Base-by-base conservation (phyloP, 2,797 vertebrate genomes). In the Squalus acanthias region DNA sequence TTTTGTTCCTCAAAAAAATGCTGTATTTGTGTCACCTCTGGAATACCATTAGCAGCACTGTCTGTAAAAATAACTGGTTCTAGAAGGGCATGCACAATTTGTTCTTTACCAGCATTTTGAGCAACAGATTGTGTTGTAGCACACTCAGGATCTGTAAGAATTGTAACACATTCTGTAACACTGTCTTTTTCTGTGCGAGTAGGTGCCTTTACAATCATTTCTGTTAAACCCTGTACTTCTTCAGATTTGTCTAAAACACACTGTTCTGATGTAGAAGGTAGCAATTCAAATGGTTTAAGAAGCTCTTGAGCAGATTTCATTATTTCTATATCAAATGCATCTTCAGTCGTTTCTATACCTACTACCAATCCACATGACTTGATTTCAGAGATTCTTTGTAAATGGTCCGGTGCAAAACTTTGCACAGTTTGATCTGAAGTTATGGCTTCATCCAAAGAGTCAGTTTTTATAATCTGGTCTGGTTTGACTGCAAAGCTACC, bases 251-350 rank as follows among this genome's bases (percentile, higher is more conserved):
- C 94, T 2, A 76, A 7, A 95, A 72, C 17, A 60, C 29, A 20
- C 50, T 57, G 17, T 57, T 95, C 70, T 0, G 70, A 95, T 33
- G 67, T 76, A 29, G 29, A 76, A 15, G 6, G 29, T 76, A 76
- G 50, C 12, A 50, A 46, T 95, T 95, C 8, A 29, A 57, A 74
- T 57, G 12, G 50, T 57, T 95, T 57, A 72, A 57, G 94, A 12
- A 53, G 17, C 9, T 95, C 94, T 95, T 53, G 24, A 29, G 46
- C 4, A 29, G 50, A 33, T 57, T 57, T 33, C 24, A 7, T 50
- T 17, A 26, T 29, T 74, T 57, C 46, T 57, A 57, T 17, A 97
- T 96, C 96, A 97, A 97, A 96, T 97, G 97, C 96, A 97, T 96
- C 96, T 97, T 97, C 97, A 97, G 57, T 96, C 9, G 3, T 95